Conservation (phyloP, 2,797 vertebrate species). For the Melopsittacus undulatus region DNA sequence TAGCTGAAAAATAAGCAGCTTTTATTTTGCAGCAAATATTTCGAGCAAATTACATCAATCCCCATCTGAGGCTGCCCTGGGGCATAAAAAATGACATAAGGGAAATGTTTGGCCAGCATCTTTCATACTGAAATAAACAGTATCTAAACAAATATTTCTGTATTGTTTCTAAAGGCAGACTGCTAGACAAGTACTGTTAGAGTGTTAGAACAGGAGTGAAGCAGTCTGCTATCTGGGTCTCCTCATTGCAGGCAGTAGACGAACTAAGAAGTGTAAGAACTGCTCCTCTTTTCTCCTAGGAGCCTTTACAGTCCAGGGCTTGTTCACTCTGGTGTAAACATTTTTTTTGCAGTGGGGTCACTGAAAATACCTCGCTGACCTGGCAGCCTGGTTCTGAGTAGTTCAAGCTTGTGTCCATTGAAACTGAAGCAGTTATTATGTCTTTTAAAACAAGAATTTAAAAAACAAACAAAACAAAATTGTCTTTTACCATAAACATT, state of each 20-base stretch:
- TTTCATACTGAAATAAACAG: constrained; percentile 29
- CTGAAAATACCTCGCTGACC: not conserved
- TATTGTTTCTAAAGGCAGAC: not conserved
- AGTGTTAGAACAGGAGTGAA: not conserved
- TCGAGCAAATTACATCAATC: constrained; percentile 51
- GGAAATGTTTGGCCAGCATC: constrained; percentile 40
- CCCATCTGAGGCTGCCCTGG: constrained; percentile 50
- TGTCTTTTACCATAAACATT: not conserved
- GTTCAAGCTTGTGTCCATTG: not conserved
- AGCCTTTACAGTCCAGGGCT: not conserved
- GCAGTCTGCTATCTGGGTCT: not conserved
- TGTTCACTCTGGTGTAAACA: not conserved
- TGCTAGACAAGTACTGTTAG: not conserved
- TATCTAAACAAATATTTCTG: constrained; percentile 23
- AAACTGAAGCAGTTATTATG: not conserved
- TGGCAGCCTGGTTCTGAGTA: not conserved
- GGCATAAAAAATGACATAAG: constrained; percentile 58
- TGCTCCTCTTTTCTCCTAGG: not conserved
- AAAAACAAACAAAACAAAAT: not conserved
- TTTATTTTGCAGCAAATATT: constrained; percentile 59
- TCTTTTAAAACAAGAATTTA: not conserved
- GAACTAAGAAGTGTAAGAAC: not conserved
- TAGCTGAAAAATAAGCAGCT: constrained; percentile 42
- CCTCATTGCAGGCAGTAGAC: not conserved
- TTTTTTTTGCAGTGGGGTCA: not conserved